These are phyloP conservation scores for Aporophyla lueneburgensis DNA, from an alignment of 2,888 invertebrate species.

Conservation along the genomic window DNA sequence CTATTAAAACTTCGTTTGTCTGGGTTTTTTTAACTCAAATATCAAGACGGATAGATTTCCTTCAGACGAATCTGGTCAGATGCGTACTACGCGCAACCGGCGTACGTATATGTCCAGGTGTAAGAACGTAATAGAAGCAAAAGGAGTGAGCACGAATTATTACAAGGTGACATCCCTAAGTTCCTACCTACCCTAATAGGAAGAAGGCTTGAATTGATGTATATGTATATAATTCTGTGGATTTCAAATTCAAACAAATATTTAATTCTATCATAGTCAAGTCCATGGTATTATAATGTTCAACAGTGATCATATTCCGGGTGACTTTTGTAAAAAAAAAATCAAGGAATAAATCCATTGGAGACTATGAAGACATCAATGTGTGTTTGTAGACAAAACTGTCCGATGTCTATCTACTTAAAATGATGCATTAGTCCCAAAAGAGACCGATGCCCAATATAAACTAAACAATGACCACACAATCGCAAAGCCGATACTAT, in stretches of 20 bases:
- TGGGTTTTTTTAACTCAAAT: not conserved
- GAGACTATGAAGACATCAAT: not conserved
- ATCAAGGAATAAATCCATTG: not conserved
- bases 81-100: too few relatives aligned
- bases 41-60: not conserved
- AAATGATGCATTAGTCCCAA: constrained; percentile 27
- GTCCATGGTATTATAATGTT: not conserved
- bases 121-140: too few relatives aligned
- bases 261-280: not conserved
- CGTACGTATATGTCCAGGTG: too few relatives aligned
- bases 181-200: too few relatives aligned
- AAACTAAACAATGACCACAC: constrained; percentile 33
- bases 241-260: not conserved
- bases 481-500: constrained; percentile 48
- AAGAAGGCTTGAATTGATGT: not conserved
- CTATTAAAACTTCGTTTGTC: too few relatives aligned
- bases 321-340: not conserved
- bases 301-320: not conserved
- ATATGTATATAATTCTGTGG: not conserved
- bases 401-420: not conserved
- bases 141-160: too few relatives aligned
- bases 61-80: not conserved
- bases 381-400: not conserved
- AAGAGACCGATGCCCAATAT: constrained; percentile 20
- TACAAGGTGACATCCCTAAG: too few relatives aligned